Evolutionary conservation across 2,113 vertebrate genomes (phyloP), one percentile per base, ranked within the genome.

Genomic region (Ginglymostoma cirratum): DNA sequence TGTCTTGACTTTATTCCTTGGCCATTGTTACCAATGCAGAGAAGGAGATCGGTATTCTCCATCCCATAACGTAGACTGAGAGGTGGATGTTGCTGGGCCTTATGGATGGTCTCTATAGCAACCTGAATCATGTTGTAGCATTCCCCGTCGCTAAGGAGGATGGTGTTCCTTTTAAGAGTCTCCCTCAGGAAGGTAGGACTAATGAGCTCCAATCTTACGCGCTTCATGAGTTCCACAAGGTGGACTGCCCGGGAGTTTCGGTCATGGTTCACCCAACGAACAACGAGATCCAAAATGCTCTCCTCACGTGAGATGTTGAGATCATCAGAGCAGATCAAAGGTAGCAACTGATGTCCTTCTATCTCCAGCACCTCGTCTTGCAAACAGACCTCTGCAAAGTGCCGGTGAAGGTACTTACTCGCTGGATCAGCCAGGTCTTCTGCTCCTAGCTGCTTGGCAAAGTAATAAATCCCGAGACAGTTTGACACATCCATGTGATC

Each of bases 401-500:
- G 97, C 96, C 98, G 98, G 96, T 97, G 98, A n/a, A 99, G 96
- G 96, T 98, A 99, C 72, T 97, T 98, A 96, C 98, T 97, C 0
- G 99, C 98, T 5, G 97, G 98, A 95, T 99, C 98, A 0, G 98
- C 97, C 24, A 99, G 96, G 34, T 99, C 98, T 97, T 99, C 99
- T 7, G 98, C 99, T 45, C 98, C 98, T 0, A 99, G 98, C 92
- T 99, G 98, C 96, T 98, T 98, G 55, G 99, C 98, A 96, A 99
- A 99, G 96, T 98, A 98, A 97, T 98, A 98, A 96, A 99, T 98
- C 34, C 99, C 99, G 12, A 99, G 97, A 52, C 99, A 99, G 97
- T 99, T 99, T 96, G 98, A 98, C 78, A 98, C 97, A 90, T 99
- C 99, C 99, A 99, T 99, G 89, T 99, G 98, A 96, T 98, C 98